phyloP scores from a whole-genome alignment of 2,888 invertebrate species.

The Salticus scenicus region DNA sequence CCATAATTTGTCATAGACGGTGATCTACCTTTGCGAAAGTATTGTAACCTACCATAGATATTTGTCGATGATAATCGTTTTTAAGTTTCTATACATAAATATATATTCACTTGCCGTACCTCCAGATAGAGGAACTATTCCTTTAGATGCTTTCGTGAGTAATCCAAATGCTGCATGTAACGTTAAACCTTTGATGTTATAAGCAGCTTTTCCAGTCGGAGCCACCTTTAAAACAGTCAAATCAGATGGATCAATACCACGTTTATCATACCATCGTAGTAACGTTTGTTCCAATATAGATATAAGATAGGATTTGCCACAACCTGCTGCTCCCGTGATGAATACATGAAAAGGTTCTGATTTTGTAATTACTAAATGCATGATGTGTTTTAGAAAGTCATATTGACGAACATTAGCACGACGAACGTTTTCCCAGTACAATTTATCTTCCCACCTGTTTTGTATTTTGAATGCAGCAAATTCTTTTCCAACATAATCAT shows the following conservation, averaged over 20 bases:
- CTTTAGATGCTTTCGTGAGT: not conserved
- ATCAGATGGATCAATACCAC: not conserved
- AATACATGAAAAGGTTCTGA: not conserved
- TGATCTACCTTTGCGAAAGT: conserved; percentile 73
- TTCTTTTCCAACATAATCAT: too few species aligned
- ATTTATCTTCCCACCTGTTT: too few species aligned
- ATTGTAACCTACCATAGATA: conserved; percentile 74
- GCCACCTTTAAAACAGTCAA: not conserved
- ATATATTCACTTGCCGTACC: conserved; percentile 37
- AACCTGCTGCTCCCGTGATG: conserved; percentile 14
- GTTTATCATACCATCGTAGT: not conserved
- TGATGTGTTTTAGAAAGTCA: not conserved
- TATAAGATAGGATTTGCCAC: conserved; percentile 7
- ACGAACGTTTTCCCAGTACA: too few species aligned
- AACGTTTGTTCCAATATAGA: not conserved
- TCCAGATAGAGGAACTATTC: not conserved
- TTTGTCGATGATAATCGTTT: conserved; percentile 74
- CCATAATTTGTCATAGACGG: conserved; percentile 74
- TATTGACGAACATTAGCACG: not conserved
- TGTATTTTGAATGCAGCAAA: too few species aligned
- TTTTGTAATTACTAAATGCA: not conserved
- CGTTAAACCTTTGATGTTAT: not conserved
- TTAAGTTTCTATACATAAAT: conserved; percentile 51
- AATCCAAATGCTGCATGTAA: conserved; percentile 2
- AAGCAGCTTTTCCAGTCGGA: conserved; percentile 21